A percentile compares a stretch with the other conserved stretches of the same genome.
These are phyloP conservation scores for Amphiprion clarkii DNA, from an alignment of 2,797 vertebrate genomes.

Conservation along the genomic window DNA sequence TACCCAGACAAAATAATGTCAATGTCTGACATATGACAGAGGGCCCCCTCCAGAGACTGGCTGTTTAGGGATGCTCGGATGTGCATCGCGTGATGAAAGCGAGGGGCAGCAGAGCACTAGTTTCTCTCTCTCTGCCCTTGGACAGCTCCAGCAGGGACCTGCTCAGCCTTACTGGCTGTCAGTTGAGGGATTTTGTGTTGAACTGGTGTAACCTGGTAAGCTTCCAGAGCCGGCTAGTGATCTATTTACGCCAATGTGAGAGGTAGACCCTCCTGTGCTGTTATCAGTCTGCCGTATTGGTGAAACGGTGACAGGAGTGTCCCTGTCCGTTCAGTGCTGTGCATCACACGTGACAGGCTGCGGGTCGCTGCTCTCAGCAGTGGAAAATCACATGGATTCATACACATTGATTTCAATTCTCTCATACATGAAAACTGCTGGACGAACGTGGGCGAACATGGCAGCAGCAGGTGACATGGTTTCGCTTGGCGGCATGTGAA, in stretches of 20 bases:
- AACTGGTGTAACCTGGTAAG: constrained; percentile 23
- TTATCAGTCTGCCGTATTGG: constrained; percentile 26
- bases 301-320: constrained; percentile 28
- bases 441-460: constrained; percentile 25
- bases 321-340: constrained; percentile 27
- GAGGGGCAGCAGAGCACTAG: constrained; percentile 33
- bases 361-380: constrained; percentile 39
- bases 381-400: constrained; percentile 80
- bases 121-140: constrained; percentile 34
- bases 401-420: constrained; percentile 70
- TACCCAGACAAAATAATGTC: constrained; percentile 58
- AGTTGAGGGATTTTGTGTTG: constrained; percentile 26
- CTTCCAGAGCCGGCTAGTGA: background rate
- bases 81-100: constrained; percentile 54
- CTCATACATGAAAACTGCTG: constrained; percentile 58
- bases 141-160: constrained; percentile 58
- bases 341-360: constrained; percentile 57
- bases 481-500: constrained; percentile 32
- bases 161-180: constrained; percentile 51
- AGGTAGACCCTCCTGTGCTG: background rate
- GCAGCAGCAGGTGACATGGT: constrained; percentile 21
- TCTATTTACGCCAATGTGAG: constrained; percentile 2
- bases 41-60: constrained; percentile 32
- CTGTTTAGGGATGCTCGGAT: constrained; percentile 54
- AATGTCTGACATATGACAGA: constrained; percentile 64